These are phyloP conservation scores for Neria commutata DNA, from an alignment of 2,888 invertebrate genomes.

Conservation along the genomic window DNA sequence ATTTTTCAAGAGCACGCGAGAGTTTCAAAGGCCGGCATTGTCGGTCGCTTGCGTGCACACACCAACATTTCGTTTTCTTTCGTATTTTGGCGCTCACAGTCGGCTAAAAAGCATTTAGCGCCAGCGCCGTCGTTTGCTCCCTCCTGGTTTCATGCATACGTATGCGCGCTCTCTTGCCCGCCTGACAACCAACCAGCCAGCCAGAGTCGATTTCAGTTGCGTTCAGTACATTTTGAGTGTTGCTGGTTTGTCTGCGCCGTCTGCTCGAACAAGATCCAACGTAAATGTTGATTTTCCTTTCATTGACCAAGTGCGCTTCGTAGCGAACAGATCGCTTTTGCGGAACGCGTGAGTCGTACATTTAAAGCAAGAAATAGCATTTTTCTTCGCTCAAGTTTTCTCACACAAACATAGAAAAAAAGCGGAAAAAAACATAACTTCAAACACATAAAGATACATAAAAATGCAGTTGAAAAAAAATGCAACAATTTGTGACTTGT, in stretches of 20 bases:
- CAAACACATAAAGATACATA: too few relatives aligned
- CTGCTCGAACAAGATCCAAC: constrained; percentile 58
- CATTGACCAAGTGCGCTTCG: constrained; percentile 58
- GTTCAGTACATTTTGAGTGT: too few relatives aligned
- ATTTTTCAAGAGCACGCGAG: constrained; percentile 40
- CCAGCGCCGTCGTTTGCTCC: neutral
- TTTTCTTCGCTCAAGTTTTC: too few relatives aligned
- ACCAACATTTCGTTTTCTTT: neutral
- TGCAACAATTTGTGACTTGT: too few relatives aligned
- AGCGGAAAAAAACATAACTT: too few relatives aligned
- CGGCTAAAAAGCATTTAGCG: neutral
- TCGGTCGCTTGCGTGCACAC: neutral
- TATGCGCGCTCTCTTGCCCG: constrained; percentile 13
- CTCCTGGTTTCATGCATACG: constrained; percentile 3
- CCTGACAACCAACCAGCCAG: neutral
- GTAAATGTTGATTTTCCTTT: constrained; percentile 60
- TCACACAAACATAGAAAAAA: too few relatives aligned
- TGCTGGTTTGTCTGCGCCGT: constrained; percentile 24
- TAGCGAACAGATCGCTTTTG: constrained; percentile 54
- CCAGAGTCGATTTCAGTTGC: constrained; percentile 25
- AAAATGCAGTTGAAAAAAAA: too few relatives aligned
- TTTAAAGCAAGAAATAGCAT: too few relatives aligned
- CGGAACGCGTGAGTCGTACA: constrained; percentile 27
- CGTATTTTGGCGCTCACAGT: neutral
- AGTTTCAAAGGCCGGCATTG: neutral